Evolutionary conservation across 2,797 vertebrate genomes (phyloP).

Genomic region (Rhyacichthys aspro): DNA sequence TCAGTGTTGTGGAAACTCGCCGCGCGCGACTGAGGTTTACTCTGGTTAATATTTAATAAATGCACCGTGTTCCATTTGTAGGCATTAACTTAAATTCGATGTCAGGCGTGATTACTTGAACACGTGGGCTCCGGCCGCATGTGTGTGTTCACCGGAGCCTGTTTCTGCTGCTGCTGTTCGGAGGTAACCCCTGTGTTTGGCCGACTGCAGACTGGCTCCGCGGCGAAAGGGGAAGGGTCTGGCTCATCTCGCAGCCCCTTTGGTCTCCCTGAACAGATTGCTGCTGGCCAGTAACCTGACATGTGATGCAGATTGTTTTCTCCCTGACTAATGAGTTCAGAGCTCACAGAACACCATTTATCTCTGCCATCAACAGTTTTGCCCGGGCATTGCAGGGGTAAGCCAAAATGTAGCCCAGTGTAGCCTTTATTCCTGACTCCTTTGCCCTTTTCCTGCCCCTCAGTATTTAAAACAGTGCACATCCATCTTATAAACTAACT

Average conservation of each 20-base stretch:
- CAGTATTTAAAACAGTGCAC: conserved; percentile 37
- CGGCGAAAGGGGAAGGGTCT: conserved; percentile 36
- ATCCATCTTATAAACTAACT: conserved; percentile 48
- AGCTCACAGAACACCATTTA: conserved; percentile 54
- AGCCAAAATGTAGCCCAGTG: conserved; percentile 30
- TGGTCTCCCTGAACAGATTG: conserved; percentile 36
- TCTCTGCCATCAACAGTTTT: conserved; percentile 54
- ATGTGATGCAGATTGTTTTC: conserved; percentile 69
- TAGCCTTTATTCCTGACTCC: conserved; percentile 10
- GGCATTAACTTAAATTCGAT: conserved; percentile 48
- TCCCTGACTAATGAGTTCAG: conserved; percentile 64
- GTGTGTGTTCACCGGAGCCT: conserved; percentile 23
- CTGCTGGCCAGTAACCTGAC: conserved; percentile 53
- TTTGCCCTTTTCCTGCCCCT: conserved; percentile 8
- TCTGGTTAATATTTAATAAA: conserved; percentile 59
- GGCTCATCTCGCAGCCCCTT: conserved; percentile 11
- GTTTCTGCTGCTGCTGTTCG: conserved; percentile 18
- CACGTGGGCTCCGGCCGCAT: background rate
- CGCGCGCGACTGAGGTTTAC: conserved; percentile 22
- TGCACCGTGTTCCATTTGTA: conserved; percentile 54
- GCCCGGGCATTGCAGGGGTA: conserved; percentile 21
- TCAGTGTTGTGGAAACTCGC: conserved; percentile 17
- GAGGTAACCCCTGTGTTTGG: conserved; percentile 42
- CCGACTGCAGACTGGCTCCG: conserved; percentile 27
- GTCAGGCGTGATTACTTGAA: conserved; percentile 38